Conservation (phyloP, 2,113 vertebrate species). For the Sylvilagus bachmani region DNA sequence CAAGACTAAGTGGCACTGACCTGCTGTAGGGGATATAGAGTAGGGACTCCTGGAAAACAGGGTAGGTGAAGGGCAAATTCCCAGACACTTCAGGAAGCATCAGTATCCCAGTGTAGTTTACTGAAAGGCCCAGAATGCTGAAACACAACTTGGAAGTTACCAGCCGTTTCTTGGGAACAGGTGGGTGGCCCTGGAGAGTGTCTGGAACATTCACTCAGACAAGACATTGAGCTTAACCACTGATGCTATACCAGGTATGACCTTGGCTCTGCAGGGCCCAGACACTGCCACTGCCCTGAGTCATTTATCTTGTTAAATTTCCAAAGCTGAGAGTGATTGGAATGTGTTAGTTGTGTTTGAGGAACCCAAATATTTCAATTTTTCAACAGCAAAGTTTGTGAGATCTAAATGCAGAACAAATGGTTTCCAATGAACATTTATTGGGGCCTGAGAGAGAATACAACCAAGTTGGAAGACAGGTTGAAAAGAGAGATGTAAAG, state of each 20-base stretch:
- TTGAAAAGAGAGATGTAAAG: neutral
- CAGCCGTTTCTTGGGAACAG: accelerated
- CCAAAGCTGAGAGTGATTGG: neutral
- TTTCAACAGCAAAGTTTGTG: neutral
- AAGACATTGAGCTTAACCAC: neutral
- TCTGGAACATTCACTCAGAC: neutral
- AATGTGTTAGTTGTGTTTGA: neutral
- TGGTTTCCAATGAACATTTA: neutral
- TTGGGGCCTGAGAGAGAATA: neutral
- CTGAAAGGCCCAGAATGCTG: too few relatives aligned
- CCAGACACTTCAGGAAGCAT: too few relatives aligned
- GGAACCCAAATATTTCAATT: neutral
- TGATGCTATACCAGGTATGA: constrained; percentile 27
- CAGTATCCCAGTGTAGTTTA: too few relatives aligned
- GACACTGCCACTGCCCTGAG: constrained; percentile 30
- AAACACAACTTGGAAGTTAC: too few relatives aligned
- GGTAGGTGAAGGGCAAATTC: too few relatives aligned
- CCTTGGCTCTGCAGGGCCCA: constrained; percentile 68
- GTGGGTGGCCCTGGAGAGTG: constrained; percentile 46
- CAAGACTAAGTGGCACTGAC: too few relatives aligned
- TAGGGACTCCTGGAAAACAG: too few relatives aligned
- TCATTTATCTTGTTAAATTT: neutral
- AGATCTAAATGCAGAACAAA: neutral
- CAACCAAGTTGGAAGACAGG: neutral
- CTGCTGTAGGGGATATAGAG: too few relatives aligned